Evolutionary conservation across 2,797 vertebrate genomes (phyloP).

Genomic region (Micropoecilia bifurca): DNA sequence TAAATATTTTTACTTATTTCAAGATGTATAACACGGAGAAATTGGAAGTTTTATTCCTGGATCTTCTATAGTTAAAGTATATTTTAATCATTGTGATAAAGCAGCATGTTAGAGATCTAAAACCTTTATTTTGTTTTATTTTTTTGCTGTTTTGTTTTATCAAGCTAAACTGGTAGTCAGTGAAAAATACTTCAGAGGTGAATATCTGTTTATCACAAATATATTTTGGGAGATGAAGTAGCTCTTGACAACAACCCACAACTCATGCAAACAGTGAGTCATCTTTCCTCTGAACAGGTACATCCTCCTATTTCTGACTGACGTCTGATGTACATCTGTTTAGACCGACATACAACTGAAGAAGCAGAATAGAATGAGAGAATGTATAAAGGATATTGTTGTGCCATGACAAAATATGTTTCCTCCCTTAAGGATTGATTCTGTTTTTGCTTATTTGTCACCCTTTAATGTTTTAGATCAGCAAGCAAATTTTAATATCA

Average conservation of each 20-base stretch:
- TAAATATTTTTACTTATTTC: neutral
- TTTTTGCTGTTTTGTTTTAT: neutral
- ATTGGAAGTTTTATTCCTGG: neutral
- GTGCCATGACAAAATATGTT: neutral
- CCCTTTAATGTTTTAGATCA: neutral
- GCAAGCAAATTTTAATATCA: neutral
- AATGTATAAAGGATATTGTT: neutral
- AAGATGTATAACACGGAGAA: neutral
- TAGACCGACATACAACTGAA: slow-evolving; percentile 15
- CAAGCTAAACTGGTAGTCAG: neutral
- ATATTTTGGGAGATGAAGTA: neutral
- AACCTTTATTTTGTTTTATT: neutral
- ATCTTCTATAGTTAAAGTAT: neutral
- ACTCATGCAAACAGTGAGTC: slow-evolving; percentile 57
- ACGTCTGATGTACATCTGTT: slow-evolving; percentile 30
- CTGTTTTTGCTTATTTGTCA: neutral
- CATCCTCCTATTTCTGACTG: slow-evolving; percentile 1
- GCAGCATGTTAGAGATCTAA: neutral
- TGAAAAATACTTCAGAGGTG: neutral
- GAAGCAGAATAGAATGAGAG: neutral
- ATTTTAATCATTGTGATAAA: neutral
- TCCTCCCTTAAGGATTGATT: neutral
- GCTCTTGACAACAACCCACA: slow-evolving; percentile 37
- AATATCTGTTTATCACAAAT: neutral
- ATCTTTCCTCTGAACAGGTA: slow-evolving; percentile 6